phyloP scores from a whole-genome alignment of 2,888 invertebrate genomes.

The Drosophila neotestacea region DNA sequence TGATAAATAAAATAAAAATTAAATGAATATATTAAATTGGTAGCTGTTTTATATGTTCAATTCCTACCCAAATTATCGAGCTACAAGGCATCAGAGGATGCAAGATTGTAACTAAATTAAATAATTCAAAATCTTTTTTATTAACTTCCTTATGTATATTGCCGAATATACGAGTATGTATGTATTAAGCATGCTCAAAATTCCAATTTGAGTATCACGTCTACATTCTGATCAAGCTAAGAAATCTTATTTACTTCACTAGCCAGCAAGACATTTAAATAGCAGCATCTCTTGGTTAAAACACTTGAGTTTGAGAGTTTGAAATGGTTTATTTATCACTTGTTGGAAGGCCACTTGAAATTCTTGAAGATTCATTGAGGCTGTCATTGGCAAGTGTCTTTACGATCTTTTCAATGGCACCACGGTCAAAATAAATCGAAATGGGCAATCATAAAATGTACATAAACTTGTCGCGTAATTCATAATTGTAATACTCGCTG shows the following conservation, averaged over 20 bases:
- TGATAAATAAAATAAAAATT: no score
- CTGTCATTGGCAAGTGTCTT: background rate
- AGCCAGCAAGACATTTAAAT: background rate
- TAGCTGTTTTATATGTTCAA: no score
- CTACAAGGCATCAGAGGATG: no score
- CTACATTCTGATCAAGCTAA: background rate
- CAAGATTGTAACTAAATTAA: no score
- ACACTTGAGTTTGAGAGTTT: constrained; percentile 5
- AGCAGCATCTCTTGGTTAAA: background rate
- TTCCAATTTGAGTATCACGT: no score
- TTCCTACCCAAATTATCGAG: no score
- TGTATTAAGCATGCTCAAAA: no score
- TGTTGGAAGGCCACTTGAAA: constrained; percentile 6
- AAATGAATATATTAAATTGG: no score
- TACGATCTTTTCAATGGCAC: constrained; percentile 33
- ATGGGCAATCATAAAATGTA: constrained; percentile 58
- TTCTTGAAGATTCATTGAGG: background rate
- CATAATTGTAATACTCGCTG: constrained; percentile 31
- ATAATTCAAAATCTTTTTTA: no score
- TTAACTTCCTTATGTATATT: no score
- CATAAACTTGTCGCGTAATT: constrained; percentile 54
- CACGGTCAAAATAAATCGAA: constrained; percentile 44
- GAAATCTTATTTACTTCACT: background rate
- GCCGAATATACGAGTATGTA: no score
- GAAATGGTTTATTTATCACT: constrained; percentile 9